Conservation (phyloP, 2,797 vertebrate species). For the Myotis myotis region DNA sequence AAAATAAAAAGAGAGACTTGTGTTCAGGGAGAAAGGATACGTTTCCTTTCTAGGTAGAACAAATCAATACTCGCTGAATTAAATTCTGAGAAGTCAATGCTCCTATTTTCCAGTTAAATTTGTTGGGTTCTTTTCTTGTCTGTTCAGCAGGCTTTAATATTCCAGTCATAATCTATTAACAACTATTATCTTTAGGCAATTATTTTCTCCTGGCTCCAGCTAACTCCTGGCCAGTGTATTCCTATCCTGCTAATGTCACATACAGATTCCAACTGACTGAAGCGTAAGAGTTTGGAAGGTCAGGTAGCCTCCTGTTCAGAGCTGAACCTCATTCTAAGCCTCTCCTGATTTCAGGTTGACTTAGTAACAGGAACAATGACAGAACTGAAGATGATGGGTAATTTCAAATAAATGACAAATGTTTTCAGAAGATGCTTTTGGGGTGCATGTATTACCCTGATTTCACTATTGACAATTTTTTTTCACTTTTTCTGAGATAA, state of each 20-base stretch:
- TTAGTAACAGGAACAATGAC: slow-evolving; percentile 6
- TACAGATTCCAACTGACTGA: neutral
- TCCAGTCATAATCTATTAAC: slow-evolving; percentile 31
- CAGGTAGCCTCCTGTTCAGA: neutral
- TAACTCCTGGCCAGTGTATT: neutral
- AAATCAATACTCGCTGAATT: slow-evolving; percentile 66
- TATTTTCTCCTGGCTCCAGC: neutral
- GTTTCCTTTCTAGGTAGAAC: slow-evolving; percentile 26
- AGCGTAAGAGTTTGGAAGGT: neutral
- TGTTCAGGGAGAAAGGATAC: slow-evolving; percentile 49
- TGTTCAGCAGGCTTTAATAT: slow-evolving; percentile 12
- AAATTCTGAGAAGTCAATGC: slow-evolving; percentile 50
- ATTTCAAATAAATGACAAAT: slow-evolving; percentile 38
- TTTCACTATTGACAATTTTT: neutral
- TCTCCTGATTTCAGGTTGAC: neutral
- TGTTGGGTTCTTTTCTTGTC: slow-evolving; percentile 17
- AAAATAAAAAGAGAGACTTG: slow-evolving; percentile 21
- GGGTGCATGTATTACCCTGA: neutral
- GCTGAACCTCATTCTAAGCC: neutral
- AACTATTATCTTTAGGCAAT: slow-evolving; percentile 40
- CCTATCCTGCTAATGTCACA: neutral
- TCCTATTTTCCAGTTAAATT: slow-evolving; percentile 45
- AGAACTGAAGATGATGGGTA: slow-evolving; percentile 31
- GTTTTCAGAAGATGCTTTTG: neutral
- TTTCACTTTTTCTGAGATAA: neutral